Evolutionary conservation across 1,140 invertebrate genomes (phyloP).

Genomic region (Ectropis grisescens): DNA sequence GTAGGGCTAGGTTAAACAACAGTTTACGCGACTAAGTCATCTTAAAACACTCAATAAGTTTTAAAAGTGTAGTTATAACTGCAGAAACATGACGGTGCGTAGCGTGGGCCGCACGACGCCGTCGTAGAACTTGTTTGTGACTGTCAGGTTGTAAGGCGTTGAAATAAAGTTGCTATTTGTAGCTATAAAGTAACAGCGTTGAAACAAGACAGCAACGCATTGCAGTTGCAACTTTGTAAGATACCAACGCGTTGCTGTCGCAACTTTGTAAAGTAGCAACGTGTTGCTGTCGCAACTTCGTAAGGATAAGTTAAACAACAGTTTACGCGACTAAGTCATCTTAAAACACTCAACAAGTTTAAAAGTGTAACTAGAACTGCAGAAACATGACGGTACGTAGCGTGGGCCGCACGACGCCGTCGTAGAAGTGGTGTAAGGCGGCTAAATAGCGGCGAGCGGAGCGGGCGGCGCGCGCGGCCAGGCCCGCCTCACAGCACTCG

Average conservation of each 20-base stretch:
- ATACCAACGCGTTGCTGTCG: no score
- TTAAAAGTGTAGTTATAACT: slow-evolving; percentile 26
- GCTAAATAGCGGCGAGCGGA: slow-evolving; percentile 23
- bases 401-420: slow-evolving; percentile 32
- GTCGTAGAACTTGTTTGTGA: slow-evolving; percentile 37
- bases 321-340: slow-evolving; percentile 1
- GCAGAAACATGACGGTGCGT: slow-evolving; percentile 35
- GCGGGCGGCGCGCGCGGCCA: slow-evolving; percentile 25
- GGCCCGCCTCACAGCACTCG: slow-evolving; percentile 11
- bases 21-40: slow-evolving; percentile 1
- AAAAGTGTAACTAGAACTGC: slow-evolving; percentile 25
- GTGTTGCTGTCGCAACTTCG: no score
- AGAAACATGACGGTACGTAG: slow-evolving; percentile 39
- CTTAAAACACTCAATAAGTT: not conserved
- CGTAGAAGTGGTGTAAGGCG: slow-evolving; percentile 37
- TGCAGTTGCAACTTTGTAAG: no score
- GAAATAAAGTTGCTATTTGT: no score
- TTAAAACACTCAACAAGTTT: not conserved
- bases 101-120: slow-evolving; percentile 36
- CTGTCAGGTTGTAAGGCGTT: no score
- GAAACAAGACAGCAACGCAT: no score
- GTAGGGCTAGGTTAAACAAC: not conserved
- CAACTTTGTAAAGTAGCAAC: no score
- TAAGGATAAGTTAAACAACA: not conserved
- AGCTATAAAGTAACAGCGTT: no score